phyloP scores from a whole-genome alignment of 2,113 vertebrate species.

The Stictonetta naevosa region DNA sequence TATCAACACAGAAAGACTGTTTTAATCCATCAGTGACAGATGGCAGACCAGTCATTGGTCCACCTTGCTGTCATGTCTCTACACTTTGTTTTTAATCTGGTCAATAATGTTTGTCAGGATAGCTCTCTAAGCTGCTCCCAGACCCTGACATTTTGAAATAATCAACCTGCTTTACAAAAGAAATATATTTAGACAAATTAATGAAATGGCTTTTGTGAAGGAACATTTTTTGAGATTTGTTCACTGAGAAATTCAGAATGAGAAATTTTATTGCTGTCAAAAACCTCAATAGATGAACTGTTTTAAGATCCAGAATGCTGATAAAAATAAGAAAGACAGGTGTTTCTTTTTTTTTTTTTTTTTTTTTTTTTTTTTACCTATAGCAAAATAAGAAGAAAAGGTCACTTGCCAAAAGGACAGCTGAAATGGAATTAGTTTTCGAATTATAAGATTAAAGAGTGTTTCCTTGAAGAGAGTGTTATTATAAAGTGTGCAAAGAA shows the following conservation, averaged over 20 bases:
- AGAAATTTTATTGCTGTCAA: slow-evolving; percentile 74
- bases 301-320: slow-evolving; percentile 59
- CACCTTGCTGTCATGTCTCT: slow-evolving; percentile 28
- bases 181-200: slow-evolving; percentile 78
- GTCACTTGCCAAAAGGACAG: slow-evolving; percentile 65
- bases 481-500: slow-evolving; percentile 71
- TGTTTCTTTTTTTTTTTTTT: background rate
- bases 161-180: slow-evolving; percentile 70
- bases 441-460: slow-evolving; percentile 78
- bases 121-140: slow-evolving; percentile 53
- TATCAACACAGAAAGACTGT: background rate
- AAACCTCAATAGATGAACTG: slow-evolving; percentile 56
- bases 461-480: slow-evolving; percentile 68
- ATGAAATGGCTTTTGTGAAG: slow-evolving; percentile 52
- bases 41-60: background rate
- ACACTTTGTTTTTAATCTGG: slow-evolving; percentile 38
- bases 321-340: slow-evolving; percentile 55
- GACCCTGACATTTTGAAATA: slow-evolving; percentile 74
- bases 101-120: slow-evolving; percentile 54
- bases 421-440: slow-evolving; percentile 75
- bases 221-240: slow-evolving; percentile 58
- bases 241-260: slow-evolving; percentile 63
- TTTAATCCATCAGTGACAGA: background rate
- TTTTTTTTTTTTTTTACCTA: slow-evolving; percentile 47
- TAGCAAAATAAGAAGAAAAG: slow-evolving; percentile 71